Percentiles rank a stretch among this genome's conserved stretches.
Evolutionary conservation across 2,888 invertebrate species (phyloP).

Genomic region (Yponomeuta plumbellus): DNA sequence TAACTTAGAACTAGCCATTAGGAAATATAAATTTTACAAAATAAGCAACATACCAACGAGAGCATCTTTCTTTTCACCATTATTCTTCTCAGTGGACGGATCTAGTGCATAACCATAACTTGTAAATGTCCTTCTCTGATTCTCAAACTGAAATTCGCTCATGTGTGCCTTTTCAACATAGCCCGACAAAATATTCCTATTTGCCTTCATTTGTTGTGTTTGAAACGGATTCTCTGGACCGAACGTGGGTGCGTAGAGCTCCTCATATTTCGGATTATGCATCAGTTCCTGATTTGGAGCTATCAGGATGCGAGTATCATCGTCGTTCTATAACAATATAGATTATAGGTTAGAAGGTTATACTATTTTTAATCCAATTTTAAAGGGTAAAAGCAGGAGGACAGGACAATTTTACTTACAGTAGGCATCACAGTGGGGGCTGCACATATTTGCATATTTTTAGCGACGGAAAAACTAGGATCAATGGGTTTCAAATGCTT

Average conservation of each 20-base stretch:
- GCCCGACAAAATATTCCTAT: conserved; percentile 94
- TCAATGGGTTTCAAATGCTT: conserved; percentile 76
- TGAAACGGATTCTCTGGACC: conserved; percentile 96
- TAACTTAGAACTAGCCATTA: too few species aligned
- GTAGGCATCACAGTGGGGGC: conserved; percentile 90
- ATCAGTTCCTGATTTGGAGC: conserved; percentile 90
- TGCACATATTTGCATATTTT: conserved; percentile 82
- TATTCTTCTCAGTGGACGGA: conserved; percentile 85
- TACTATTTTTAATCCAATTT: not conserved
- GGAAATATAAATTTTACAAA: too few species aligned
- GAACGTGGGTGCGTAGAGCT: conserved; percentile 92
- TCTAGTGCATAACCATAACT: conserved; percentile 97
- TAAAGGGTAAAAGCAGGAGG: not conserved
- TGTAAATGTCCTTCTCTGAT: conserved; percentile 94
- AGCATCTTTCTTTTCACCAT: conserved; percentile 56
- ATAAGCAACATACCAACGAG: conserved; percentile 60
- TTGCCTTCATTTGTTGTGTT: conserved; percentile 91
- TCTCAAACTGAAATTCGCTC: conserved; percentile 98
- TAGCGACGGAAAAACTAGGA: conserved; percentile 77
- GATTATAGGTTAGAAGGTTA: conserved; percentile 20
- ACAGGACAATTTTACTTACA: conserved; percentile 58
- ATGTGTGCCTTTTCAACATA: conserved; percentile 96
- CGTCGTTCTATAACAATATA: conserved; percentile 78
- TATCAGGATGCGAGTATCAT: conserved; percentile 82
- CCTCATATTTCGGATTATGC: conserved; percentile 96